Evolutionary conservation across 2,797 vertebrate genomes (phyloP), one percentile per base, ranked within the genome.

Genomic region (Aselliscus stoliczkanus): DNA sequence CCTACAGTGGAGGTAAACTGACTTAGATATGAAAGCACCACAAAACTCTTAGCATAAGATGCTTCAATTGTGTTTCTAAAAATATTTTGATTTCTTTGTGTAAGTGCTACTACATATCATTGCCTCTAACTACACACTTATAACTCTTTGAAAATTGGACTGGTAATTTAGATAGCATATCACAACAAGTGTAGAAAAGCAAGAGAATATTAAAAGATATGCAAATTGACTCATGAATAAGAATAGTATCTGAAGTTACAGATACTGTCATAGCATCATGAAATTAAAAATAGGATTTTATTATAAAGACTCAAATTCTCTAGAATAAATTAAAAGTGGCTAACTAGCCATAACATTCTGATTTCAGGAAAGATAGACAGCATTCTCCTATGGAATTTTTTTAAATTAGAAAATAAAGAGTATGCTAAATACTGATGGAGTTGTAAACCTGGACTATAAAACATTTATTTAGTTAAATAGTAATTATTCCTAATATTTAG

Each of bases 61-160:
- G 72, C 89, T 97, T 96, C 95, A 95, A 75, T 85, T 95, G 70
- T 82, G 75, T 86, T 73, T 93, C 95, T 97, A 91, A 96, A 97
- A 97, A 97, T 97, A 97, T 97, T 97, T 97, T 97, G 89, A 97
- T 97, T 96, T 97, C 86, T 96, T 96, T 94, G 91, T 81, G 54
- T 93, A 87, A 94, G 83, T 88, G 84, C 62, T 85, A 70, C 73
- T 56, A 80, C 70, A 85, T 94, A 90, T 96, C 95, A 96, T 88
- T 93, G 83, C 87, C 44, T 89, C 70, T 96, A 92, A 92, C 81
- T 88, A 86, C 72, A 93, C 77, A 69, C 96, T 95, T 94, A 95
- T 64, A 93, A 94, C 21, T 94, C 70, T 87, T 95, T 92, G 89
- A 94, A 97, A 97, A 96, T 50, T 87, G 87, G 97, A 50, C 79